Evolutionary conservation across 2,113 vertebrate species (phyloP), one percentile per base, ranked within the genome.

Genomic region (Ranitomeya variabilis): DNA sequence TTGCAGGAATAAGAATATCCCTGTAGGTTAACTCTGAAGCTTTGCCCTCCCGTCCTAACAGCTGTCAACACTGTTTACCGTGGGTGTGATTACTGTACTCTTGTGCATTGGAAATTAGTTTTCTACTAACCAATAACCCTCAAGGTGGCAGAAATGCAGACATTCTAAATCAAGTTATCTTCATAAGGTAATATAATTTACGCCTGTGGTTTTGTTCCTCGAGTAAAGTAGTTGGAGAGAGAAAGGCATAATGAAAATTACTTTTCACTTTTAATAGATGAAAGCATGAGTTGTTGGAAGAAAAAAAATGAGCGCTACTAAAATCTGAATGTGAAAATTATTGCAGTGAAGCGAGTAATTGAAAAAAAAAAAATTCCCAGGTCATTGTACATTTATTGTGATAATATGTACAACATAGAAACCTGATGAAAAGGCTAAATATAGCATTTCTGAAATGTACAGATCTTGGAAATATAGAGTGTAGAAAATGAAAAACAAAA

Each of bases 181-280:
- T 76, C 45, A 89, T 66, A 67, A 15, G 73, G 18, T 52, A 67
- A 88, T 83, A 54, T 13, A 62, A 88, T 64, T 76, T 88, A 62
- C 67, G n/a, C 80, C 76, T 60, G 85, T 26, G 73, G 45, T 77
- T 88, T 55, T 2, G 18, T 31, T 77, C 45, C 16, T 83, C n/a
- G 16, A 52, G 81, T 83, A 89, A 89, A 66, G 59, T 66, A 26
- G 16, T 19, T 83, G 59, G 57, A 66, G 80, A 76, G 9, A 83
- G 69, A 76, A 83, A 88, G 80, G 71, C 87, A 77, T 77, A 88
- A 88, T 83, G 87, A 78, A 89, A 89, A 89, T 89, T 64, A 10
- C 13, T 37, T 89, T 82, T 71, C 55, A 8, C 16, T 91, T 85
- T 77, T 89, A 82, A 88, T 78, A 77, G 57, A 76, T 51, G 16